Conservation (phyloP, 2,797 vertebrate species). For the Pangasius krempfi region DNA sequence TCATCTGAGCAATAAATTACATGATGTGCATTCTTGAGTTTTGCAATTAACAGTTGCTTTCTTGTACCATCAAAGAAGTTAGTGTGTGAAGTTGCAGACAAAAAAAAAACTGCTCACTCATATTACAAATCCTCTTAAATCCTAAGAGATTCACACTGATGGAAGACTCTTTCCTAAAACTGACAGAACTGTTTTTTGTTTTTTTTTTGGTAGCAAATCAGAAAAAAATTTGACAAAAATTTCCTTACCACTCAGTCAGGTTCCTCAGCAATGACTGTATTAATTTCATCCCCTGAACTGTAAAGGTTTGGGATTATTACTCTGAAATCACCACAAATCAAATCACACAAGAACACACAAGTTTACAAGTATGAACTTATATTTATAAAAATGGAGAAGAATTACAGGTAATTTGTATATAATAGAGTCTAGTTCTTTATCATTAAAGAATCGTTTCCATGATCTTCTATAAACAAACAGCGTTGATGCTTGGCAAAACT, state of each 20-base stretch:
- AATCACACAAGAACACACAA: neutral
- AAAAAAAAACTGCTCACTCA: neutral
- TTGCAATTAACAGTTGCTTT: neutral
- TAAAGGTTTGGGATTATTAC: neutral
- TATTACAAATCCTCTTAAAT: neutral
- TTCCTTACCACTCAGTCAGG: neutral
- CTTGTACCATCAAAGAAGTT: neutral
- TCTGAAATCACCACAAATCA: slow-evolving; percentile 16
- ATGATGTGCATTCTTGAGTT: neutral
- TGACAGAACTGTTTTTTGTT: neutral
- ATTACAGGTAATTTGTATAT: neutral
- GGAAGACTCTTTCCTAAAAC: neutral
- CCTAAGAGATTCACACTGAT: neutral
- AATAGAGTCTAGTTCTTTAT: neutral
- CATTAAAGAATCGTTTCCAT: neutral
- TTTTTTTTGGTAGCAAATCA: neutral
- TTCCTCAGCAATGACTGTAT: neutral
- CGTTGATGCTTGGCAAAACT: neutral
- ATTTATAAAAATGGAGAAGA: neutral
- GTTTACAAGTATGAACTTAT: neutral
- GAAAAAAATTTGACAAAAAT: neutral
- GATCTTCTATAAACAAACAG: neutral
- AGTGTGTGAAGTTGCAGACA: neutral
- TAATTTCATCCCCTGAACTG: neutral
- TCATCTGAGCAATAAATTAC: neutral